phyloP scores from a whole-genome alignment of 2,888 invertebrate species.

The Zelleria hepariella region DNA sequence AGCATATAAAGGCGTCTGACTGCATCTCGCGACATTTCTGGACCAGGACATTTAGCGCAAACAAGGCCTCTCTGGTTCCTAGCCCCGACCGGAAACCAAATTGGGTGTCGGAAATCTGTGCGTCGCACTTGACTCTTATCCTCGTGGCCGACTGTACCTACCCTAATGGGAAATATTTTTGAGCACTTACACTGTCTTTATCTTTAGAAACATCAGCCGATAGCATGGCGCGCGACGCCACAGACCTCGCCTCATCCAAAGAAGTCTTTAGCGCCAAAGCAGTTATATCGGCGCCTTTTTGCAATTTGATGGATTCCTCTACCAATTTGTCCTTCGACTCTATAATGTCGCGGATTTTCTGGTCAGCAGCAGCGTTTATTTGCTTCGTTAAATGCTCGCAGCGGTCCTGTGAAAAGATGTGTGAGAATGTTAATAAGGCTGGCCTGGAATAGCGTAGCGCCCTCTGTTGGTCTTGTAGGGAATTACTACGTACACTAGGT shows the following conservation, averaged over 20 bases:
- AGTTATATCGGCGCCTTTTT: constrained; percentile 51
- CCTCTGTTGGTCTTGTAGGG: too few species aligned
- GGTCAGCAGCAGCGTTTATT: constrained; percentile 63
- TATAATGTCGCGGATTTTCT: constrained; percentile 63
- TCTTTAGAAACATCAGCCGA: constrained; percentile 42
- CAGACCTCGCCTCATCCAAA: constrained; percentile 52
- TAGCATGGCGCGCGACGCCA: constrained; percentile 46
- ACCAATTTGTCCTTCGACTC: constrained; percentile 54
- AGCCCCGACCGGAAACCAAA: too few species aligned
- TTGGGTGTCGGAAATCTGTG: too few species aligned
- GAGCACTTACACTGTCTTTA: constrained; percentile 46
- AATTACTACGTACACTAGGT: too few species aligned
- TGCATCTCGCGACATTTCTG: too few species aligned
- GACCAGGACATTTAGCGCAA: too few species aligned
- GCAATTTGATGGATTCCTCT: constrained; percentile 48
- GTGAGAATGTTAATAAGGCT: too few species aligned
- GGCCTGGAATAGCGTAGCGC: too few species aligned
- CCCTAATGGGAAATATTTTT: not conserved
- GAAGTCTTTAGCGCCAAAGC: constrained; percentile 58
- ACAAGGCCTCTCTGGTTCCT: too few species aligned
- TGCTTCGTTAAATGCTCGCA: constrained; percentile 67
- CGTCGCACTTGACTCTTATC: too few species aligned
- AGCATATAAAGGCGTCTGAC: too few species aligned
- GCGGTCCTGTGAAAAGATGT: constrained; percentile 52
- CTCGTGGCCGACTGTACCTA: too few species aligned